These are phyloP conservation scores for Acanthochromis polyacanthus DNA, from an alignment of 2,113 vertebrate species.

Conservation along the genomic window DNA sequence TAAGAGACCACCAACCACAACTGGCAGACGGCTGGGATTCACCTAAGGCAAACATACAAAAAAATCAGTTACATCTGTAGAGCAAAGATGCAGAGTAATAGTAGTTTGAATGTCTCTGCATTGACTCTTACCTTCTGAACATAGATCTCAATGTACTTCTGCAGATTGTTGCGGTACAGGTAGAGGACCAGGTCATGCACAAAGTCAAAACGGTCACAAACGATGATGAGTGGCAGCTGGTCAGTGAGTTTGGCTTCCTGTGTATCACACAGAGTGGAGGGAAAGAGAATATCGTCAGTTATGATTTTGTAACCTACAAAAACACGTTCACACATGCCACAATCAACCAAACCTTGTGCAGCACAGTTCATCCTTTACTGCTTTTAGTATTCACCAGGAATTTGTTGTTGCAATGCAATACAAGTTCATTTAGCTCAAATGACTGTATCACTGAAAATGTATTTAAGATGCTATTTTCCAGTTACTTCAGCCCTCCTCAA, in stretches of 20 bases:
- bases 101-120: background rate
- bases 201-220: conserved; percentile 98
- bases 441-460: conserved; percentile 43
- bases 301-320: background rate
- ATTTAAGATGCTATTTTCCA: conserved; percentile 30
- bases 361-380: conserved; percentile 33
- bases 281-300: conserved; percentile 5
- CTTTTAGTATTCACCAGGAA: background rate
- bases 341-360: conserved; percentile 40
- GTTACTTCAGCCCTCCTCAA: conserved; percentile 5
- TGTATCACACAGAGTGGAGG: conserved; percentile 46
- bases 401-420: no score
- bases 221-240: conserved; percentile 97
- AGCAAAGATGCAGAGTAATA: background rate
- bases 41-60: conserved; percentile 82
- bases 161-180: conserved; percentile 98
- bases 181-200: conserved; percentile 98
- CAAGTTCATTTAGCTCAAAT: background rate
- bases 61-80: background rate
- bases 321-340: conserved; percentile 3
- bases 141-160: conserved; percentile 99
- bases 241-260: conserved; percentile 99
- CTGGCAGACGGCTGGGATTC: conserved; percentile 96
- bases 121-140: conserved; percentile 93
- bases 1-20: conserved; percentile 95